Evolutionary conservation across 2,797 vertebrate genomes (phyloP).

Genomic region (Buphagus erythrorhynchus): DNA sequence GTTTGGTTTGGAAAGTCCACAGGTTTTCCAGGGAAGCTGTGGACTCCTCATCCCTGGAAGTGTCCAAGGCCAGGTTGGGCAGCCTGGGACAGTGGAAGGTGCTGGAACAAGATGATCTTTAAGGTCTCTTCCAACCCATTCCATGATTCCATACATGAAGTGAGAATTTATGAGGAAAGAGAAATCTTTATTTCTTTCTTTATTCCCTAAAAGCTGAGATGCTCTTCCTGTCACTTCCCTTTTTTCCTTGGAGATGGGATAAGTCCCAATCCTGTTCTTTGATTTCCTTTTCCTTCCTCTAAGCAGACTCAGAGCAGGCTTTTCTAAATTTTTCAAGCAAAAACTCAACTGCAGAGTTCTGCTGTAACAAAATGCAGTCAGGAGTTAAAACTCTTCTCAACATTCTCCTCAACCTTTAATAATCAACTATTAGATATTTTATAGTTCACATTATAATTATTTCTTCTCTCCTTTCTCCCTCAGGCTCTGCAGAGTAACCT

Average conservation of each 20-base stretch:
- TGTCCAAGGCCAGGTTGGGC: not conserved
- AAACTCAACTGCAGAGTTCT: not conserved
- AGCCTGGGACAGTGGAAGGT: rapidly evolving
- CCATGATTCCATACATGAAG: not conserved
- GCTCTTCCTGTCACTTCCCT: not conserved
- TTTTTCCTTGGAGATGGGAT: not conserved
- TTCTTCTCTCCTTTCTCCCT: not conserved
- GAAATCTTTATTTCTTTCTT: not conserved
- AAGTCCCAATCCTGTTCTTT: not conserved
- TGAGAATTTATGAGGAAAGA: not conserved
- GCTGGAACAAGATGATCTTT: not conserved
- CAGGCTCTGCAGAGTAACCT: constrained; percentile 97
- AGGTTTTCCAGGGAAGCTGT: not conserved
- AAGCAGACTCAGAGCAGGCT: not conserved
- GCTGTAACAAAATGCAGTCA: not conserved
- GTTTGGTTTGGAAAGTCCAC: not conserved
- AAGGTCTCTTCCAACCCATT: not conserved
- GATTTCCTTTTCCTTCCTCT: not conserved
- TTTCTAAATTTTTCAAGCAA: too few species aligned
- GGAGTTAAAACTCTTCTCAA: not conserved
- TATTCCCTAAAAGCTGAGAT: not conserved
- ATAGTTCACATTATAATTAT: not conserved
- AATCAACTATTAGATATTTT: not conserved
- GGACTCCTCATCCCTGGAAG: not conserved
- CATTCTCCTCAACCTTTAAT: not conserved